These are phyloP conservation scores for Callocephalon fimbriatum DNA, from an alignment of 2,113 vertebrate genomes.

Conservation along the genomic window DNA sequence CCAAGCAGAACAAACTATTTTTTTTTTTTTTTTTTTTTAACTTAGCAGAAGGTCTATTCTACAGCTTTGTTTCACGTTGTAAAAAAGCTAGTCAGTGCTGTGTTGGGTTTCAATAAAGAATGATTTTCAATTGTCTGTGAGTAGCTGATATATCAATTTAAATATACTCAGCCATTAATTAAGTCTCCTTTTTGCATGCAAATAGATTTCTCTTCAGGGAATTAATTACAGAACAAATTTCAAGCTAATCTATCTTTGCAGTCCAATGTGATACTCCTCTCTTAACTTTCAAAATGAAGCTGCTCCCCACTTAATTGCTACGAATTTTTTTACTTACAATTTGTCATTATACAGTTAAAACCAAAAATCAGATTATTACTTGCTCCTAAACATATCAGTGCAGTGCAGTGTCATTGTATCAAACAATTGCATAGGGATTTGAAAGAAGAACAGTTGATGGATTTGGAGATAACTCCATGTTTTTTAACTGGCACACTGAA, in stretches of 20 bases:
- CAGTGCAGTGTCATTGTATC: neutral
- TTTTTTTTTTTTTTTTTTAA: neutral
- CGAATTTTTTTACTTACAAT: neutral
- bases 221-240: constrained; percentile 63
- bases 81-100: neutral
- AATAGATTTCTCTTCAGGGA: constrained; percentile 53
- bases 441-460: neutral
- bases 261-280: neutral
- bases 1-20: neutral
- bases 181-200: constrained; percentile 36
- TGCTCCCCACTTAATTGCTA: neutral
- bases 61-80: neutral
- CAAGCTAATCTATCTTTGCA: constrained; percentile 55
- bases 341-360: neutral
- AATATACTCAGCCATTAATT: constrained; percentile 60
- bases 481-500: neutral
- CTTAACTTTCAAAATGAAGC: constrained; percentile 1
- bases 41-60: neutral
- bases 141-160: constrained; percentile 61
- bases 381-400: neutral
- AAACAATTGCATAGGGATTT: neutral
- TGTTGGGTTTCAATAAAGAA: neutral
- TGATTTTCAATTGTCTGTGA: constrained; percentile 16
- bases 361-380: neutral
- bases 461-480: fast-evolving